Evolutionary conservation across 2,113 vertebrate genomes (phyloP).

Genomic region (Cyprinodon tularosa): DNA sequence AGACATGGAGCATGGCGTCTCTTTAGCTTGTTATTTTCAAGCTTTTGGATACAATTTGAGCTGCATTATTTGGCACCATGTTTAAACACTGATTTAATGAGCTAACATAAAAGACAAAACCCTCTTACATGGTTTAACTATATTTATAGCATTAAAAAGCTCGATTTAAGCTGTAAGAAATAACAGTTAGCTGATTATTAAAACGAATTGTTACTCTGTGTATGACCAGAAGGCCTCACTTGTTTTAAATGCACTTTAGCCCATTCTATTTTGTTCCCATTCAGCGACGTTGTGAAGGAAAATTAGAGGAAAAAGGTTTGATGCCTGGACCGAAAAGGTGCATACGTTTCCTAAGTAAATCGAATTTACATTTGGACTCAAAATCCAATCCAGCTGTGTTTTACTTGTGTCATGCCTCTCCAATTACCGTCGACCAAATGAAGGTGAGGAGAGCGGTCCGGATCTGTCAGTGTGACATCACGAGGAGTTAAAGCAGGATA

Average conservation of each 20-base stretch:
- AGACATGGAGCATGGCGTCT: slow-evolving; percentile 23
- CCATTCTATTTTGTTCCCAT: background rate
- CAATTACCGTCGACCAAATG: slow-evolving; percentile 52
- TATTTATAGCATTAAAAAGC: background rate
- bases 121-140: background rate
- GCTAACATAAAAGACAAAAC: slow-evolving; percentile 8
- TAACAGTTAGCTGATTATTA: background rate
- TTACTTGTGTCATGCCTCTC: slow-evolving; percentile 48
- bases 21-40: slow-evolving; percentile 28
- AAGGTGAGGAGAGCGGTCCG: slow-evolving; percentile 14
- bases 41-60: background rate
- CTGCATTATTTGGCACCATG: slow-evolving; percentile 12
- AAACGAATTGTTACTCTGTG: background rate
- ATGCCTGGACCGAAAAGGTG: slow-evolving; percentile 29
- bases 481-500: slow-evolving; percentile 31
- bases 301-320: slow-evolving; percentile 28
- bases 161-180: background rate
- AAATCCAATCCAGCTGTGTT: slow-evolving; percentile 55
- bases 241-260: slow-evolving; percentile 16
- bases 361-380: slow-evolving; percentile 40
- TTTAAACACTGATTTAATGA: slow-evolving; percentile 31
- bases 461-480: slow-evolving; percentile 45
- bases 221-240: background rate
- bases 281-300: slow-evolving; percentile 1
- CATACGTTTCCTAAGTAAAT: slow-evolving; percentile 35